phyloP scores from a whole-genome alignment of 1,140 invertebrate genomes.

The Campoletis sonorensis region DNA sequence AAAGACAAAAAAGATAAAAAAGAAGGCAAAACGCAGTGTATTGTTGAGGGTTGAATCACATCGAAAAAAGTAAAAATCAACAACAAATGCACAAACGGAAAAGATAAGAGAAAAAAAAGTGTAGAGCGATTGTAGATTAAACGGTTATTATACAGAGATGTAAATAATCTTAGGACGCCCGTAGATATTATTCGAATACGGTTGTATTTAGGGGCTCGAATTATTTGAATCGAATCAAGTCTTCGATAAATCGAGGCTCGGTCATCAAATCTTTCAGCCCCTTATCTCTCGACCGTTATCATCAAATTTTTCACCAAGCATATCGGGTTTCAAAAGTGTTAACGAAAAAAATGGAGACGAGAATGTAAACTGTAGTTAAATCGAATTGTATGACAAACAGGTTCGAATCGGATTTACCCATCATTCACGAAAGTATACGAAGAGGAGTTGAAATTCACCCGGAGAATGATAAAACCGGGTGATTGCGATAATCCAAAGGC shows the following conservation, averaged over 20 bases:
- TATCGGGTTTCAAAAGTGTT: constrained; percentile 48
- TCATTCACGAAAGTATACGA: constrained; percentile 72
- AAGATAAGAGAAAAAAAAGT: constrained; percentile 6
- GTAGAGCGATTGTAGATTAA: constrained; percentile 65
- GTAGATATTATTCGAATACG: constrained; percentile 59
- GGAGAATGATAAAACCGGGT: constrained; percentile 33
- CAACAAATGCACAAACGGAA: too few relatives aligned
- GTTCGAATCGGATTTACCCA: constrained; percentile 65
- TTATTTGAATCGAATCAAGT: not conserved
- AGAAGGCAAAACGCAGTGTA: not conserved
- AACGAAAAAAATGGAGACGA: not conserved
- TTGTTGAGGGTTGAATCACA: constrained; percentile 52
- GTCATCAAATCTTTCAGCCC: not conserved
- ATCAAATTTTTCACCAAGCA: constrained; percentile 58
- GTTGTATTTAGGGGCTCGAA: constrained; percentile 33
- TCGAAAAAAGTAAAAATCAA: constrained; percentile 41
- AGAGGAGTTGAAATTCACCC: constrained; percentile 52
- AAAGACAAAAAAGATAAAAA: constrained; percentile 60
- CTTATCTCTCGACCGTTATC: constrained; percentile 30
- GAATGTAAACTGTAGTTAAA: constrained; percentile 55
- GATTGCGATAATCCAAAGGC: constrained; percentile 25
- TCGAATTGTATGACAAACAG: constrained; percentile 66
- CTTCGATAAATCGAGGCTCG: constrained; percentile 1
- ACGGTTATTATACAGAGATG: constrained; percentile 69
- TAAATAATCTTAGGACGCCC: constrained; percentile 68